Conservation (phyloP, 2,888 invertebrate species). For the Netelia virgata region DNA sequence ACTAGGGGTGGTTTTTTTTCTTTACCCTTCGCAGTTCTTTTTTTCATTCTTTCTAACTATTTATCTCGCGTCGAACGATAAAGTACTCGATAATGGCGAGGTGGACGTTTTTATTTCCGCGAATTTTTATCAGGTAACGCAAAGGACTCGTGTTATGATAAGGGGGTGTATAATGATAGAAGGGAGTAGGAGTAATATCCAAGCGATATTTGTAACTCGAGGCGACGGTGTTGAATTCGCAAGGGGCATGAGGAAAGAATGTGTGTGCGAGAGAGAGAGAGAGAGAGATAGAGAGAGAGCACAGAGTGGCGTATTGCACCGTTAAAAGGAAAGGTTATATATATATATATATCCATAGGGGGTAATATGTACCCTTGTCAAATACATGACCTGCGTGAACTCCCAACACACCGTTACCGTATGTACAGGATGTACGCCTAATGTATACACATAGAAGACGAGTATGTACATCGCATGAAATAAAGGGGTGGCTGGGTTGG, state of each 20-base stretch:
- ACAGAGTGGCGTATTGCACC: slow-evolving; percentile 51
- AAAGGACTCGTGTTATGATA: slow-evolving; percentile 20
- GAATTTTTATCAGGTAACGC: slow-evolving; percentile 44
- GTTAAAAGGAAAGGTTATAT: slow-evolving; percentile 55
- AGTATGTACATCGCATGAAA: slow-evolving; percentile 43
- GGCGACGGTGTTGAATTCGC: slow-evolving; percentile 42
- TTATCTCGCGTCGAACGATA: neutral
- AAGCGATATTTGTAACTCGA: slow-evolving; percentile 57
- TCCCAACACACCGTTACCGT: neutral
- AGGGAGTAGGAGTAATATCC: slow-evolving; percentile 35
- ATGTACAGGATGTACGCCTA: slow-evolving; percentile 12
- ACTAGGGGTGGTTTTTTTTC: no score
- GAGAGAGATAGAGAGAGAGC: slow-evolving; percentile 12
- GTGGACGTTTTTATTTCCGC: slow-evolving; percentile 25
- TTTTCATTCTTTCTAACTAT: neutral
- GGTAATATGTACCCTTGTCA: slow-evolving; percentile 49
- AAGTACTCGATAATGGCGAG: slow-evolving; percentile 11
- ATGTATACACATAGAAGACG: neutral
- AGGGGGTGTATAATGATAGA: slow-evolving; percentile 27
- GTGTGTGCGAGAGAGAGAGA: neutral
- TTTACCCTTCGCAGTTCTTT: neutral
- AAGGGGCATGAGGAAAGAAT: slow-evolving; percentile 2
- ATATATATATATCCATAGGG: slow-evolving; percentile 7
- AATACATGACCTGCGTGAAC: slow-evolving; percentile 46
- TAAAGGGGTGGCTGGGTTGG: slow-evolving; percentile 47